These are phyloP conservation scores for Shinisaurus crocodilurus DNA, from an alignment of 2,113 vertebrate genomes.

Conservation along the genomic window DNA sequence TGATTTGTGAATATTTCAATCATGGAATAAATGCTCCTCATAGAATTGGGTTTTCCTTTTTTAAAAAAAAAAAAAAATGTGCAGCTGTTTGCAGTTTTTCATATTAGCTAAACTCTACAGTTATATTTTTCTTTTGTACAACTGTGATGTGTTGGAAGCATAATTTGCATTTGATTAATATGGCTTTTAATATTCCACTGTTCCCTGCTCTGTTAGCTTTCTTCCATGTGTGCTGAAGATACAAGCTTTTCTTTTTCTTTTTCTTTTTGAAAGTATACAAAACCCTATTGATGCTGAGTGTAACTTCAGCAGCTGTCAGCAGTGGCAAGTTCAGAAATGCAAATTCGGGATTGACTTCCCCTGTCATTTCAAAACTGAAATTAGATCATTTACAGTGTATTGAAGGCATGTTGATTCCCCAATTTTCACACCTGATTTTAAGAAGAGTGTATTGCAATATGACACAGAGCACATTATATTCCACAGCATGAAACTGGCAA, in stretches of 20 bases:
- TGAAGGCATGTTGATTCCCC: background rate
- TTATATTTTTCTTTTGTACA: slow-evolving; percentile 4
- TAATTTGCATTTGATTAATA: slow-evolving; percentile 38
- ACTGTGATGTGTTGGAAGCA: background rate
- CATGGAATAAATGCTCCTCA: background rate
- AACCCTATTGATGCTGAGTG: background rate
- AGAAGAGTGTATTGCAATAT: background rate
- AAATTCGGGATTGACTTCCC: background rate
- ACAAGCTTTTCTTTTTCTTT: background rate
- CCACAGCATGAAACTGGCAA: too few species aligned
- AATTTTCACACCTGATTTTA: background rate
- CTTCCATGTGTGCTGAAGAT: background rate
- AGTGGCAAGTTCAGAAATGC: background rate
- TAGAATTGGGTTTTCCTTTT: background rate
- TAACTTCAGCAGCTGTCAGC: background rate
- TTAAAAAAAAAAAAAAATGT: background rate
- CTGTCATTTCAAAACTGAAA: background rate
- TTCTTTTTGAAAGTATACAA: background rate
- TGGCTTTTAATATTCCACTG: slow-evolving; percentile 12
- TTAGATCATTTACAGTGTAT: background rate
- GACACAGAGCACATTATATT: background rate
- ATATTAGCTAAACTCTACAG: background rate
- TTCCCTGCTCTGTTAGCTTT: slow-evolving; percentile 5
- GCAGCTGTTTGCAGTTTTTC: slow-evolving; percentile 12
- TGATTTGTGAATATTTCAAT: slow-evolving; percentile 32